Evolutionary conservation across 2,888 invertebrate genomes (phyloP).

Genomic region (Drosophila anomalata): DNA sequence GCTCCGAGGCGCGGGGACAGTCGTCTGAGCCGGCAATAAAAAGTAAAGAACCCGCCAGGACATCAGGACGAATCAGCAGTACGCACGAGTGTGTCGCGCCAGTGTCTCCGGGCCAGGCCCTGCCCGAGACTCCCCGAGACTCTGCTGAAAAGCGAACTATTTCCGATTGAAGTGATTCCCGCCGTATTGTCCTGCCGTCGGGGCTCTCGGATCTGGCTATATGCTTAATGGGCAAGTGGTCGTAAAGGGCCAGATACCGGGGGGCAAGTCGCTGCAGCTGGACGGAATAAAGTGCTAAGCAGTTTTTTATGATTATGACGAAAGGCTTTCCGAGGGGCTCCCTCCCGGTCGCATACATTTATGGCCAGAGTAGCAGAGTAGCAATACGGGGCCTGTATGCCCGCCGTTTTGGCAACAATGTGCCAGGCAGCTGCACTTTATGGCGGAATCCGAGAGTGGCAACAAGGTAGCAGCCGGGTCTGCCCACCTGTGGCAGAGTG

Average conservation of each 20-base stretch:
- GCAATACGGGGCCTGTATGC: not conserved
- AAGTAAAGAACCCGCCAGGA: conserved; percentile 15
- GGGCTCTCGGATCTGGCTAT: conserved; percentile 48
- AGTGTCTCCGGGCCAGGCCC: not conserved
- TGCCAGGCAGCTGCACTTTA: conserved; percentile 17
- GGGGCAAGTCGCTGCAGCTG: conserved; percentile 20
- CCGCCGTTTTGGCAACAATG: conserved; percentile 5
- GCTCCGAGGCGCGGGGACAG: conserved; percentile 12
- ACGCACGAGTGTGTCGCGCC: conserved; percentile 20
- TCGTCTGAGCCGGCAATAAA: conserved; percentile 51
- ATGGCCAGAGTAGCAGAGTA: not conserved
- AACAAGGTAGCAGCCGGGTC: conserved; percentile 16
- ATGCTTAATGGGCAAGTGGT: conserved; percentile 51
- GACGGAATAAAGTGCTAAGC: conserved; percentile 58
- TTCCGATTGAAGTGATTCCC: not conserved
- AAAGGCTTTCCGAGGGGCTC: conserved; percentile 33
- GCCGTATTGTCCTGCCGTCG: not conserved
- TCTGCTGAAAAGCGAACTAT: not conserved
- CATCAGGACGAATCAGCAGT: not conserved
- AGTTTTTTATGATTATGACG: conserved; percentile 67
- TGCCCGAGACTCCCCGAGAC: not conserved
- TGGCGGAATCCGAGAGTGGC: not conserved
- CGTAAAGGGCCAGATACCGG: conserved; percentile 53
- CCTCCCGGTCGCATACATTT: not conserved
- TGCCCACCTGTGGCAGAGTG: not conserved